Base-by-base conservation (phyloP, 2,113 vertebrate species). In the Atrichornis clamosus region DNA sequence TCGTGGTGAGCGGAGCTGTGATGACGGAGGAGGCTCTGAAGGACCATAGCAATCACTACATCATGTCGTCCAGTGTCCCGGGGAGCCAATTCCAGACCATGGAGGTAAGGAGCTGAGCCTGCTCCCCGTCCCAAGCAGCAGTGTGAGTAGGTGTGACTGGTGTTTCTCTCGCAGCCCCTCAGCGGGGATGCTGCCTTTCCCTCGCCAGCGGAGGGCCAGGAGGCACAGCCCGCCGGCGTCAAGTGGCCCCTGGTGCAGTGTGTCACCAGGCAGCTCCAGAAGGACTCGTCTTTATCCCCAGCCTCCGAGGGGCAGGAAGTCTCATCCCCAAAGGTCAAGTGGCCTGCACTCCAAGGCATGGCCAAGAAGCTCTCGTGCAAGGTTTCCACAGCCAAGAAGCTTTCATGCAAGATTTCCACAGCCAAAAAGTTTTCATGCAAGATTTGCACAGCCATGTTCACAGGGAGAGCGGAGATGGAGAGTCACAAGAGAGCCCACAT, bases 401-500 rank as follows among this genome's bases (percentile, higher is more conserved):
- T 89, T 46, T 96, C 94, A 1, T 95, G 93, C 92, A 97, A 96
- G 87, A 96, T 96, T 87, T 96, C 97, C 77, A 80, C 95, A 41
- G 97, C 98, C 49, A 99, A 99, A 97, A 99, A 98, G 93, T 99
- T 99, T 97, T 99, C 99, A 94, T 99, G 99, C 91, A 98, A 99
- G 93, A 98, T 99, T 96, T 99, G 99, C 97, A 98, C 98, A 35
- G 99, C 99, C 95, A 97, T 99, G 84, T 99, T 99, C 85, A 98
- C 98, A 3, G 99, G 99, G 67, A 98, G 99, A 74, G 99, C 99
- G 0, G 99, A 99, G 95, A 99, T 99, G 99, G 99, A 99, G 95
- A 99, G 99, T 97, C 99, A 99, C 98, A 99, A 99, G 97, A 98
- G 98, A 98, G 99, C 99, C 83, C 99, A 99, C 47, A 70, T 98